These are phyloP conservation scores for Mythimna pallens DNA, from an alignment of 2,888 invertebrate genomes.

Conservation along the genomic window DNA sequence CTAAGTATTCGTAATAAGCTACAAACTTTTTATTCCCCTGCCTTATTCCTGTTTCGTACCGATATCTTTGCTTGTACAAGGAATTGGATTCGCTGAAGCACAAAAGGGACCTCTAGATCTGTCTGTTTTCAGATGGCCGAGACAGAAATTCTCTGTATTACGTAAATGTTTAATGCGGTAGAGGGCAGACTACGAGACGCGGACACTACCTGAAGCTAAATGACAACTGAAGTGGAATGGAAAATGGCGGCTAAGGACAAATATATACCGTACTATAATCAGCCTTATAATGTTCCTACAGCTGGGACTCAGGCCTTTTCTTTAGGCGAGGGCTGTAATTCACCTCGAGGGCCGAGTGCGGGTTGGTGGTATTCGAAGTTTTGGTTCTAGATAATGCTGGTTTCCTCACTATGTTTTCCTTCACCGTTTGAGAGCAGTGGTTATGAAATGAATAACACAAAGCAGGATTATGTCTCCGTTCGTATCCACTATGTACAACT, in stretches of 20 bases:
- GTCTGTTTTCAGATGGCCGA: constrained; percentile 48
- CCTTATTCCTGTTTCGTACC: constrained; percentile 44
- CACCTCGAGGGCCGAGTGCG: no score
- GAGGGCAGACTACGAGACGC: constrained; percentile 14
- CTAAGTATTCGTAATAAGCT: constrained; percentile 24
- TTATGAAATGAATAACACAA: no score
- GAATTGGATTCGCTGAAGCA: constrained; percentile 42
- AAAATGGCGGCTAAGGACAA: constrained; percentile 2
- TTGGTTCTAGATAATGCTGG: no score
- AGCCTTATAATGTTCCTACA: no score
- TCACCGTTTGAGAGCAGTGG: no score
- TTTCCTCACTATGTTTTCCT: no score
- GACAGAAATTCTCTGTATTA: constrained; percentile 39
- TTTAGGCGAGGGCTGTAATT: no score
- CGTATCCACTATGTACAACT: no score
- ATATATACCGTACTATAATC: not conserved
- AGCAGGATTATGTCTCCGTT: no score
- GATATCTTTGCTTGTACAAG: constrained; percentile 31
- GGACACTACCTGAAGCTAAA: constrained; percentile 44
- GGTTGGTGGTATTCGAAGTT: no score
- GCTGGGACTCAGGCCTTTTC: no score
- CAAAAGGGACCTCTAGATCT: constrained; percentile 32
- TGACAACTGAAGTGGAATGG: constrained; percentile 37
- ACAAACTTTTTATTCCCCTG: constrained; percentile 41
- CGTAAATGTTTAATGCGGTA: constrained; percentile 52